A percentile compares a stretch with the other conserved stretches of the same genome.
Conservation (phyloP, 2,888 invertebrate genomes). For the Nezara viridula region DNA sequence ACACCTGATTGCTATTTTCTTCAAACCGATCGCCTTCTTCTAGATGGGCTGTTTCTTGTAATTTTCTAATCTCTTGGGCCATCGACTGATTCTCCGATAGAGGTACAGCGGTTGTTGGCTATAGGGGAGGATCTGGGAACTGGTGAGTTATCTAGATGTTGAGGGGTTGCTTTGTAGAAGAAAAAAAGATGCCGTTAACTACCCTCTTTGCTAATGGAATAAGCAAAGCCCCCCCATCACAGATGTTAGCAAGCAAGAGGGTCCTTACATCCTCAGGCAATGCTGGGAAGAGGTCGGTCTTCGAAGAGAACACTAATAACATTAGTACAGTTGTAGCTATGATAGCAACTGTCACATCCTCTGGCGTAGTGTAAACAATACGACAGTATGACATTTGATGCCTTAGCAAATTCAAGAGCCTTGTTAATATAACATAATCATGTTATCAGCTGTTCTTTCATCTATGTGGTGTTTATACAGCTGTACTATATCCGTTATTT, state of each 20-base stretch:
- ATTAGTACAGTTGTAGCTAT: no score
- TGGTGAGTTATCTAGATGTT: constrained; percentile 15
- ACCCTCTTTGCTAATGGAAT: not conserved
- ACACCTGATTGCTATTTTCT: not conserved
- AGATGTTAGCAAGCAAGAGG: not conserved
- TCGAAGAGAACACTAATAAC: not conserved
- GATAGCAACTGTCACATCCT: no score
- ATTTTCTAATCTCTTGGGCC: not conserved
- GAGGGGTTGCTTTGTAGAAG: not conserved
- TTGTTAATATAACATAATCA: no score
- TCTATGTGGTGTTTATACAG: no score
- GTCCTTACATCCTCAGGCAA: not conserved
- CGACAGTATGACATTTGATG: no score
- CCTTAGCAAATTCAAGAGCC: no score
- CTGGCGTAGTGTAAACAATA: no score
- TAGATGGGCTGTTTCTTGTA: not conserved
- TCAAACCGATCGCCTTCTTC: not conserved
- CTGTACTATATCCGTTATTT: no score
- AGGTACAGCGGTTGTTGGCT: not conserved
- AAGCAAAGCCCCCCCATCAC: not conserved
- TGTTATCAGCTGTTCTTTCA: no score
- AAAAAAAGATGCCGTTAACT: not conserved
- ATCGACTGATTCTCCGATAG: not conserved
- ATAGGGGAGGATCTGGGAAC: not conserved
- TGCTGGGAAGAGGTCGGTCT: not conserved